Base-by-base conservation (phyloP, 2,888 invertebrate species). In the Lutraria lutraria region DNA sequence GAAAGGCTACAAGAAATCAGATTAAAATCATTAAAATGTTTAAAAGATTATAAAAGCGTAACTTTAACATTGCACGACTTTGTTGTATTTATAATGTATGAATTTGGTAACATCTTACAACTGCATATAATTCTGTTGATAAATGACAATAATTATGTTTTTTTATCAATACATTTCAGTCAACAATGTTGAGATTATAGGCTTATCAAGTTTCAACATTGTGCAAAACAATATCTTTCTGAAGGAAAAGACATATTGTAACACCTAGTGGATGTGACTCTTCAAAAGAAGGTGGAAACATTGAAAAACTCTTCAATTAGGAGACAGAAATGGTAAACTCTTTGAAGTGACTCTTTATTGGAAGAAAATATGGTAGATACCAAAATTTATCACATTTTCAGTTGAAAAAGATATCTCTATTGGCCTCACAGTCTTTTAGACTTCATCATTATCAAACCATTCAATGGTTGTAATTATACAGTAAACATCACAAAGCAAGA, bases 11-110 rank as follows among this genome's bases (percentile, higher is more conserved):
- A 31, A 76, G 16, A 1, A 31, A 76, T 31, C 16, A 19, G 63
- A 68, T 68, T 25, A 68, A 68, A 76, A 76, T 76, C 76, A 76
- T 76, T 76, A 76, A 76, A 76, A 76, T 76, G 76, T 76, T 34
- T 25, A 34, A 34, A 76, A 76, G 31, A 25, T 76, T 76, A 31
- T 0, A 76, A 76, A 76, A 76, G 76, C 16, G 29, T 76, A 76
- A 76, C 76, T 31, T 15, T 56, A 31, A 76, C 15, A 25, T 76
- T 34, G 76, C 31, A 76, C 13, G 31, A 25, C 31, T 76, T 25
- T 31, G 34, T 76, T 76, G 31, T 34, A 34, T 34, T 76, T 76
- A 31, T 76, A 34, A 29, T 76, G 76, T 76, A 31, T 76, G 76
- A 76, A 76, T 31, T 31, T 31, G 29, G 34, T 31, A 25, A 76